Conservation (phyloP, 2,888 invertebrate genomes). For the Caenorhabditis japonica region DNA sequence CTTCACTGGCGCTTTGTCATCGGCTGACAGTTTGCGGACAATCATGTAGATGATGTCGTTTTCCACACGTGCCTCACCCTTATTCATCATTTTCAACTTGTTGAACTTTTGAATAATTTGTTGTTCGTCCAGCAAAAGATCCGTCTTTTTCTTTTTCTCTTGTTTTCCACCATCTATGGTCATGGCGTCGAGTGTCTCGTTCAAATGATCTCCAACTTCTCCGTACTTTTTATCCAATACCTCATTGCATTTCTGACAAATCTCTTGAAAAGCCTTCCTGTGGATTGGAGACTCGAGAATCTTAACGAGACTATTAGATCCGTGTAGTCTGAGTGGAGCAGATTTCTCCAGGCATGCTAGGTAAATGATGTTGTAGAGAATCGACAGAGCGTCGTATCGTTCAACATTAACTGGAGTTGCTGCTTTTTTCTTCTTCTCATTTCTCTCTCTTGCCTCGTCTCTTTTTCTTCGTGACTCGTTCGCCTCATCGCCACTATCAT, state of each 20-base stretch:
- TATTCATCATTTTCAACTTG: constrained; percentile 39
- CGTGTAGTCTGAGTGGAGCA: constrained; percentile 24
- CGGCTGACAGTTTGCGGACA: constrained; percentile 19
- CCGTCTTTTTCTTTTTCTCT: constrained; percentile 12
- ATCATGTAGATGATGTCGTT: constrained; percentile 37
- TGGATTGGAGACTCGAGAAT: constrained; percentile 19
- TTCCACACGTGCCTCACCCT: constrained; percentile 31
- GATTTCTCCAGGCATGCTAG: constrained; percentile 36
- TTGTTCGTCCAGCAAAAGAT: constrained; percentile 27
- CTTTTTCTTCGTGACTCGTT: background rate
- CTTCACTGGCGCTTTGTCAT: constrained; percentile 46
- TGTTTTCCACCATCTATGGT: background rate
- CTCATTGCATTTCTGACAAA: constrained; percentile 15
- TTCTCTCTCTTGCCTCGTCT: constrained; percentile 6
- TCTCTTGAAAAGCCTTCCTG: constrained; percentile 18
- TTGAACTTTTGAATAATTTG: constrained; percentile 34
- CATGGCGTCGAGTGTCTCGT: background rate
- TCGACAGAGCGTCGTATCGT: constrained; percentile 4
- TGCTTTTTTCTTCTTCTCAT: constrained; percentile 4
- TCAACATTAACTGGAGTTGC: background rate
- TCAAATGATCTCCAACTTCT: constrained; percentile 12
- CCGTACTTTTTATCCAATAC: constrained; percentile 26
- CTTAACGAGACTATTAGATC: constrained; percentile 29
- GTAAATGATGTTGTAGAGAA: constrained; percentile 38
- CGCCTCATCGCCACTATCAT: constrained; percentile 5